Percentiles rank a stretch among this genome's conserved stretches.
Conservation (phyloP, 2,113 vertebrate species). For the Phrynocephalus versicolor region DNA sequence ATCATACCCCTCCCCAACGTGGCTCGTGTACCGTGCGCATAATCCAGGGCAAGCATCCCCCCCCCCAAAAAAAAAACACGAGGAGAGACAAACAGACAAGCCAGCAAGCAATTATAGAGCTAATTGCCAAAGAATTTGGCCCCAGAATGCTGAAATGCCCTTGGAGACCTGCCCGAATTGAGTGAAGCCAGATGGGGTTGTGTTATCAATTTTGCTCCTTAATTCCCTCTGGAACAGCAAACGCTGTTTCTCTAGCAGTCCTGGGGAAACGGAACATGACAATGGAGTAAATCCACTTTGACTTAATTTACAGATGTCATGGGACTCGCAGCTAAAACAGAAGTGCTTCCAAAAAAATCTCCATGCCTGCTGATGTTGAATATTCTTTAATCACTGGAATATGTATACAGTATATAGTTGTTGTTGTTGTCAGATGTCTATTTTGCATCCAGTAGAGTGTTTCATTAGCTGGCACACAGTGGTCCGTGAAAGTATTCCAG, state of each 20-base stretch:
- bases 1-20: accelerated
- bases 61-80: background rate
- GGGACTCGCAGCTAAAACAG: background rate
- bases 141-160: background rate
- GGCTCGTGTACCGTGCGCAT: background rate
- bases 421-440: background rate
- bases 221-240: background rate
- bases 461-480: background rate
- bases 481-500: background rate
- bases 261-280: background rate
- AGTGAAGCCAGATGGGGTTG: background rate
- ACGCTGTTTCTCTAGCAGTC: accelerated
- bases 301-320: background rate
- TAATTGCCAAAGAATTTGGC: background rate
- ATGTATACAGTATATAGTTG: no score
- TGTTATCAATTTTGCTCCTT: background rate
- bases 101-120: accelerated
- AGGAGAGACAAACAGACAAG: background rate
- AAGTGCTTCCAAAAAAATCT: background rate
- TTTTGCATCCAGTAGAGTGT: background rate
- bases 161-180: background rate
- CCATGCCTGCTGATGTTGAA: background rate
- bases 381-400: background rate
- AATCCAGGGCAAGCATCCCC: accelerated
- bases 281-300: background rate